A percentile compares a stretch with the other conserved stretches of the same genome.
Conservation (phyloP, 30 jellyfish, hydroid and myxozoan genomes). For the Turritopsis dohrnii region DNA sequence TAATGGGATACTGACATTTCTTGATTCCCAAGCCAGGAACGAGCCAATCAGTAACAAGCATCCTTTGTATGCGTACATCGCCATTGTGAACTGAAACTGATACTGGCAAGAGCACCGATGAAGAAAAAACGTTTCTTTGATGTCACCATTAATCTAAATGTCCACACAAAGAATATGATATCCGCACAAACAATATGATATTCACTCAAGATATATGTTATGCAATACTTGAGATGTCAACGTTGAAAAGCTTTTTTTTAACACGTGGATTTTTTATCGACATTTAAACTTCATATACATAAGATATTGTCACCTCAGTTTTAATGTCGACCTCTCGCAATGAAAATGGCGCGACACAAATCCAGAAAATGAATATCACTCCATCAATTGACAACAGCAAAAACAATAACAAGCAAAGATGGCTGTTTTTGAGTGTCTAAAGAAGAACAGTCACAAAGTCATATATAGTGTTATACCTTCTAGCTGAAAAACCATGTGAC, state of each 20-base stretch:
- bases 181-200: too few relatives aligned
- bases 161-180: not conserved
- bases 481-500: not conserved
- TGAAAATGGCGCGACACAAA: slow-evolving; percentile 48
- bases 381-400: slow-evolving; percentile 49
- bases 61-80: slow-evolving; percentile 61
- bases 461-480: not conserved
- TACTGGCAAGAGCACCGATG: slow-evolving; percentile 45
- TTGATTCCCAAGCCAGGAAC: slow-evolving; percentile 83
- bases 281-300: not conserved
- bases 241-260: too few relatives aligned
- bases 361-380: slow-evolving; percentile 38
- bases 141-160: slow-evolving; percentile 38
- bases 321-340: slow-evolving; percentile 36
- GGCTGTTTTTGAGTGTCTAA: slow-evolving; percentile 69
- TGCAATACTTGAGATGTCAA: too few relatives aligned
- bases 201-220: too few relatives aligned
- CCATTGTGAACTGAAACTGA: slow-evolving; percentile 47
- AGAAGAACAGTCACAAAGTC: not conserved
- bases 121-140: slow-evolving; percentile 48
- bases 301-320: slow-evolving; percentile 4
- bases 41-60: slow-evolving; percentile 54
- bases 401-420: slow-evolving; percentile 47
- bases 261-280: not conserved
- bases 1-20: slow-evolving; percentile 68